Conservation (phyloP, 2,797 vertebrate genomes). For the Etheostoma perlongum region DNA sequence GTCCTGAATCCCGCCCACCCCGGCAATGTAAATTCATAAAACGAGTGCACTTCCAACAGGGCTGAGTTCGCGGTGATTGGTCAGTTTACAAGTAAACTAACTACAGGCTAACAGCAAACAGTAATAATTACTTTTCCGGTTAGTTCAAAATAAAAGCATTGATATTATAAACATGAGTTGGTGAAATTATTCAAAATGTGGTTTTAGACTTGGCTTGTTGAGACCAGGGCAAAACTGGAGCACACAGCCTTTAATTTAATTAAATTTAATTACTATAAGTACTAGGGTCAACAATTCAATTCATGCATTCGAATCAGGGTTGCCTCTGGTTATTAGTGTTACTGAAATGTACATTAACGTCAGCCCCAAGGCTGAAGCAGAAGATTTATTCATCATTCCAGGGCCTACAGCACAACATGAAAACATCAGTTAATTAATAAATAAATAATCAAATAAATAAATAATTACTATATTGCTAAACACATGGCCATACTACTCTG, state of each 20-base stretch:
- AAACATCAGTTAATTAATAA: not conserved
- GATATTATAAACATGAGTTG: not conserved
- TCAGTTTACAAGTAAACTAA: not conserved
- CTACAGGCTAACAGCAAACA: not conserved
- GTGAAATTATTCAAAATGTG: not conserved
- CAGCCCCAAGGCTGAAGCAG: not conserved
- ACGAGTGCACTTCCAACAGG: slow-evolving; percentile 24
- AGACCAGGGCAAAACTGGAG: not conserved
- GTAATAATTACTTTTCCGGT: slow-evolving; percentile 23
- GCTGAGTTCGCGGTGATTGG: slow-evolving; percentile 60
- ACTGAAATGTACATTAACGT: not conserved
- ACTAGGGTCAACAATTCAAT: not conserved
- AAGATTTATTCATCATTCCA: not conserved
- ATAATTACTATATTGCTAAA: not conserved
- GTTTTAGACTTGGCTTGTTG: not conserved
- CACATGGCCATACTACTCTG: not conserved
- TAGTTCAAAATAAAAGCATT: slow-evolving; percentile 46
- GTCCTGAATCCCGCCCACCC: slow-evolving; percentile 16
- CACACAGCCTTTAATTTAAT: not conserved
- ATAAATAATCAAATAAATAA: not conserved
- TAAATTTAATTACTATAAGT: not conserved
- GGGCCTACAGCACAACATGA: not conserved
- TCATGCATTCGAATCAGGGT: not conserved
- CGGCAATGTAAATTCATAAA: rapidly evolving
- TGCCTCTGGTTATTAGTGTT: not conserved